Conservation (phyloP, 2,113 vertebrate genomes). For the Himantopus leucocephalus region DNA sequence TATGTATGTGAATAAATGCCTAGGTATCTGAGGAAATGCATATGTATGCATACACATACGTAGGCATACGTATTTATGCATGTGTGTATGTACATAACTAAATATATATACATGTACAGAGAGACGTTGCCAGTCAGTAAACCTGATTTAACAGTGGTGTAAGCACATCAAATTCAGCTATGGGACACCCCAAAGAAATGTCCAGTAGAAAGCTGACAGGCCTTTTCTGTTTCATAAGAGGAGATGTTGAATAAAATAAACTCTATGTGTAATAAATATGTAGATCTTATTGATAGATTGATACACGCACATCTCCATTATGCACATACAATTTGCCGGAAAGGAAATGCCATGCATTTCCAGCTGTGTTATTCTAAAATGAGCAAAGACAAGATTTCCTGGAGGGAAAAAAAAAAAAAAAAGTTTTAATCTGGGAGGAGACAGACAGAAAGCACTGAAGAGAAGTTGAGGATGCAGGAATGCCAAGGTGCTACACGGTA, state of each 20-base stretch:
- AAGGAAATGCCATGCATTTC: not conserved
- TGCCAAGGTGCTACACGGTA: conserved; percentile 27
- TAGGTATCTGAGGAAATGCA: not conserved
- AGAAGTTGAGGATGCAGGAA: not conserved
- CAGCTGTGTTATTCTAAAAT: not conserved
- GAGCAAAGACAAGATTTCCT: not conserved
- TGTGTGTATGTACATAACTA: not conserved
- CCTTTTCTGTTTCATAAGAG: not conserved
- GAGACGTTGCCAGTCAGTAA: not conserved
- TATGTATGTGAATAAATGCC: not conserved
- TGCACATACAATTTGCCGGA: not conserved
- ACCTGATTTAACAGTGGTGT: not conserved
- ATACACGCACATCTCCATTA: not conserved
- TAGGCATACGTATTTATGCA: not conserved
- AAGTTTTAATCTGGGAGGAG: not conserved
- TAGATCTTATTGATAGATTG: not conserved
- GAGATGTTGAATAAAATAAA: not conserved
- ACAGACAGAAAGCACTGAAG: not conserved
- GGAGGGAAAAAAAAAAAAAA: accelerated
- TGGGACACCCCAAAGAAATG: not conserved
- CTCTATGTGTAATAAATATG: not conserved
- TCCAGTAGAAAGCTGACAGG: not conserved
- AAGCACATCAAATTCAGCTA: not conserved
- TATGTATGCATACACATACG: accelerated
- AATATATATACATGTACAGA: not conserved